Base-by-base conservation (phyloP, 2,888 invertebrate species). In the Drosophila macrospina region DNA sequence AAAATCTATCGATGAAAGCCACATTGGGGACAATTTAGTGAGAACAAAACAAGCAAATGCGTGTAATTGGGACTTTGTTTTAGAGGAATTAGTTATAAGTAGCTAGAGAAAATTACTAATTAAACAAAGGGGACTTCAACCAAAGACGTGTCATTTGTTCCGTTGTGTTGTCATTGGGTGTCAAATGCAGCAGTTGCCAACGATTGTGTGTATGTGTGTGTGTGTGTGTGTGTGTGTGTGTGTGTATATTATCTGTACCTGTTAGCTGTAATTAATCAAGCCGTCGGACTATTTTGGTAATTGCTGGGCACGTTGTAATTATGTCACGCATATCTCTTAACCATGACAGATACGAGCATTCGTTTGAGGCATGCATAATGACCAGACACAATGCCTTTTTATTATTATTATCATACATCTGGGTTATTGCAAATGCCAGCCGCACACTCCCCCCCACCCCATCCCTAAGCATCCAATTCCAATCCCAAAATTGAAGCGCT, bases 241-340 rank as follows among this genome's bases (percentile, higher is more conserved):
- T 45, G 10, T 28, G 47, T 45, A 5, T 50, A 34, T 44, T 52
- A 30, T 20, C 76, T 45, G 56, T 63, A 24, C 48, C 63, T 73
- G 78, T 73, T 74, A 68, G 67, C 73, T 74, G 73, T 77, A 77
- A 74, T 74, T 74, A 74, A 74, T 74, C 74, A 74, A 74, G 68
- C 59, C 51, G 74, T 77, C 78, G 47, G 68, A 36, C 55, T 77
- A 77, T 77, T 73, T 77, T 56, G 59, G 74, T 77, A 77, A 74
- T 77, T 74, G 74, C 74, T 45, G 62, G 62, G 30, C 68, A 60
- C 62, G 45, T 63, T 74, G 73, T 74, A 77, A 77, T 74, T 77
- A 74, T 72, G 68, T 77, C 74, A 50, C 68, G 73, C 74, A 60
- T 74, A 69, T 77, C 52, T 63, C 41, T 39, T 11, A 26, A 34